Conservation (phyloP, 2,888 invertebrate genomes). For the Scaptomyza tumidula region DNA sequence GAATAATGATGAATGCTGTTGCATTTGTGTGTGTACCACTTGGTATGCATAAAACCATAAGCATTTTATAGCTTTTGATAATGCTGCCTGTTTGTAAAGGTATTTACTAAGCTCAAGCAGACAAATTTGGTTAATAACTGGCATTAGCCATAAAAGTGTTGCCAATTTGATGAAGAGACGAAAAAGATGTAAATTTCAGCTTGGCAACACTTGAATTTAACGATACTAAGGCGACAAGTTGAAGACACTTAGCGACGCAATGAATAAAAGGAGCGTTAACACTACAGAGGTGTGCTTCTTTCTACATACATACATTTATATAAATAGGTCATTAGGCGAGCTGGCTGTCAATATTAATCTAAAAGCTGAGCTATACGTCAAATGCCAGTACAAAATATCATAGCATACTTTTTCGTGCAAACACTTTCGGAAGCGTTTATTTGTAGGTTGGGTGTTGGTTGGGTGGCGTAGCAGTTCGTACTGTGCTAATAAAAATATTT, state of each 20-base stretch:
- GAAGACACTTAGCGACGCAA: slow-evolving; percentile 2
- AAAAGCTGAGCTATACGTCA: slow-evolving; percentile 41
- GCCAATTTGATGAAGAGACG: slow-evolving; percentile 5
- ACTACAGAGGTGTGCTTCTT: slow-evolving; percentile 18
- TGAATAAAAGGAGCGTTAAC: neutral
- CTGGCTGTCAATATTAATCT: slow-evolving; percentile 8
- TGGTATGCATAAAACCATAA: slow-evolving; percentile 21
- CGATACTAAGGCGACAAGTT: slow-evolving; percentile 53
- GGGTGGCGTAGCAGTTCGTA: slow-evolving; percentile 16
- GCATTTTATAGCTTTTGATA: slow-evolving; percentile 30
- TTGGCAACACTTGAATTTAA: slow-evolving; percentile 53
- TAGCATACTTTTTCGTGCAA: slow-evolving; percentile 51
- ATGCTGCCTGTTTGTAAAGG: slow-evolving; percentile 16
- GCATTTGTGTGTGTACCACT: slow-evolving; percentile 26
- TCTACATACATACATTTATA: neutral
- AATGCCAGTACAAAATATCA: slow-evolving; percentile 17
- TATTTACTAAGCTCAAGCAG: slow-evolving; percentile 53
- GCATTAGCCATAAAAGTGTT: slow-evolving; percentile 51
- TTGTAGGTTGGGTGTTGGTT: neutral
- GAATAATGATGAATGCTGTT: slow-evolving; percentile 3
- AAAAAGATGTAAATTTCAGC: slow-evolving; percentile 16
- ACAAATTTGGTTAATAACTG: slow-evolving; percentile 72
- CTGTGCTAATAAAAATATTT: slow-evolving; percentile 73
- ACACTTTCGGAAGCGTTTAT: neutral
- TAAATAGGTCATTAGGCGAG: neutral